Conservation (phyloP, 1,140 invertebrate genomes). For the Lucilia cuprina region DNA sequence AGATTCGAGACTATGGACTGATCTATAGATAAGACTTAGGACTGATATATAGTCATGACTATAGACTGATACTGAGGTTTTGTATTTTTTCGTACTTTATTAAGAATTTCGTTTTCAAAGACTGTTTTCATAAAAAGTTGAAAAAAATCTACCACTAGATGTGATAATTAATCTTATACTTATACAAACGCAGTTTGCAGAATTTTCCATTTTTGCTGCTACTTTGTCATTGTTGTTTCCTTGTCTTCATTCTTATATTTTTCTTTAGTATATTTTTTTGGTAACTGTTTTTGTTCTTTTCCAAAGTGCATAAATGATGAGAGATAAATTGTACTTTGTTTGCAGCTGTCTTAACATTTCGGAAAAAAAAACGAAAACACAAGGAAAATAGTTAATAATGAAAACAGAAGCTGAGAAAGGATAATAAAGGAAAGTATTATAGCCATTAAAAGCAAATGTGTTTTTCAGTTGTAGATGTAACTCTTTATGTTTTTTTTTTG, state of each 20-base stretch:
- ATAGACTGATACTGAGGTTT: too few species aligned
- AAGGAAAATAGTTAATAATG: background rate
- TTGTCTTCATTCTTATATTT: background rate
- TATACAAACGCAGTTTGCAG: background rate
- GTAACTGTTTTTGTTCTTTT: background rate
- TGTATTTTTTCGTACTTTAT: too few species aligned
- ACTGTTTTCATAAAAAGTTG: too few species aligned
- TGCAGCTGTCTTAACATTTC: background rate
- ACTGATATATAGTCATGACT: too few species aligned
- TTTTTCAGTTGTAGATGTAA: background rate
- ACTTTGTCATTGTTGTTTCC: background rate
- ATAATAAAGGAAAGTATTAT: background rate
- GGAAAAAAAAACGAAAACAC: background rate
- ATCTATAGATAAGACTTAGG: too few species aligned
- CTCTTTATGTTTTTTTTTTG: background rate
- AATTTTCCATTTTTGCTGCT: background rate
- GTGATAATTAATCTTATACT: background rate
- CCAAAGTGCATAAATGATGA: background rate
- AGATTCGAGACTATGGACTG: too few species aligned
- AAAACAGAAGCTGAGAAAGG: too few species aligned
- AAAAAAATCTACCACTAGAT: background rate
- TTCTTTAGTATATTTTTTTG: background rate
- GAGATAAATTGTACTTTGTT: background rate
- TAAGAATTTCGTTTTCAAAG: too few species aligned
- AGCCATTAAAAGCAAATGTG: background rate